Evolutionary conservation across 2,888 invertebrate species (phyloP), one percentile per base, ranked within the genome.

Genomic region (Harpalus rufipes): DNA sequence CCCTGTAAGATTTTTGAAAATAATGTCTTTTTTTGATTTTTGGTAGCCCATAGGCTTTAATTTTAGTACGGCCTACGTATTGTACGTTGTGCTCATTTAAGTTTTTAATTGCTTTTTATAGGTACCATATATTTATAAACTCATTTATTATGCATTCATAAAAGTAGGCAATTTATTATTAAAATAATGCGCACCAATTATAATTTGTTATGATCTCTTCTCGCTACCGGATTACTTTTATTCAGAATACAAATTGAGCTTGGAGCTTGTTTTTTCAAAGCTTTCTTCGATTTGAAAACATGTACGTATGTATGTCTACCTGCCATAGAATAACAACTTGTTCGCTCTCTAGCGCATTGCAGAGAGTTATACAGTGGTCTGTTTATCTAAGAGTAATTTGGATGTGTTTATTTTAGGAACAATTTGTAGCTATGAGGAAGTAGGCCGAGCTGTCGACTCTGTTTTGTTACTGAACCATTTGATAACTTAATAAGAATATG

Each of bases 401-500:
- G 44, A 74, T 74, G 72, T 74, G 72, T 74, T 74, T 74, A 74
- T 74, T 74, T 74, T 74, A 18, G 18, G 72, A 74, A 74, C 72
- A 74, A 74, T 74, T 74, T 74, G 72, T 74, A 74, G 72, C 44
- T 16, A 74, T 14, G 6, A 14, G 72, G 72, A 74, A 74, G 72
- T 74, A 74, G 72, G 72, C 72, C 68, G 68, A 41, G 39, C 68
- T 68, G 68, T 68, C 68, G 39, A 68, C 68, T 39, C 7, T 68
- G 68, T 68, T 68, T 68, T 68, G 68, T 68, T 74, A 74, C 44
- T 68, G 68, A 44, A 2, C 16, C 12, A 41, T 74, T 74, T 74
- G 72, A 74, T 74, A 74, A 44, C 44, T 74, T 74, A 74, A 74
- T 74, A 74, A 74, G 72, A 74, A 74, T 44, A 74, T 44, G 72